Conservation (phyloP, 2,888 invertebrate genomes). For the Xanthorhoe designata region DNA sequence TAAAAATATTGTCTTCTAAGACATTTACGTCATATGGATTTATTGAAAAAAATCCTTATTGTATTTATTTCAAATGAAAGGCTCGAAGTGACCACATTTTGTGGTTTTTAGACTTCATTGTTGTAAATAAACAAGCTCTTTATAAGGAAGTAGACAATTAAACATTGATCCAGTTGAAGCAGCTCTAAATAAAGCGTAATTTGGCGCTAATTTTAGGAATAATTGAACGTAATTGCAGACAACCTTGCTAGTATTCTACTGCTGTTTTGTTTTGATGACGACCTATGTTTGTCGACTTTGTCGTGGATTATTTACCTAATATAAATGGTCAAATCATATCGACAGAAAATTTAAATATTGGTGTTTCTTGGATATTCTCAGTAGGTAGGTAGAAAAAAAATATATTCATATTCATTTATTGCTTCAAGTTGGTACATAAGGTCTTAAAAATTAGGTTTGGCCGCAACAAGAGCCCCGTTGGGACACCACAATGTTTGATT, state of each 20-base stretch:
- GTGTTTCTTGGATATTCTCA: too few relatives aligned
- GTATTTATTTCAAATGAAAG: neutral
- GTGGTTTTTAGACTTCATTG: conserved; percentile 10
- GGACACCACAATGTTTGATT: too few relatives aligned
- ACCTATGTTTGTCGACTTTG: conserved; percentile 23
- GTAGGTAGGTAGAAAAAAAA: too few relatives aligned
- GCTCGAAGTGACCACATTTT: neutral
- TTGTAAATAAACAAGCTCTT: conserved; percentile 24
- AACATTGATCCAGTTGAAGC: conserved; percentile 47
- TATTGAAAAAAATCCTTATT: neutral
- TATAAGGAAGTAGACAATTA: conserved; percentile 52
- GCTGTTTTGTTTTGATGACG: conserved; percentile 32
- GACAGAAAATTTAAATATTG: too few relatives aligned
- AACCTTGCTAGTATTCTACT: conserved; percentile 48
- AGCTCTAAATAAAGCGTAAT: conserved; percentile 39
- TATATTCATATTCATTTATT: too few relatives aligned
- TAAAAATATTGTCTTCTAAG: too few relatives aligned
- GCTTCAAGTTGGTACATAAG: too few relatives aligned
- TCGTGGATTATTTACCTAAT: conserved; percentile 22
- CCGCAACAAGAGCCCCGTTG: too few relatives aligned
- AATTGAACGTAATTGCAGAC: conserved; percentile 57
- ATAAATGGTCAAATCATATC: neutral
- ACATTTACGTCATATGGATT: neutral
- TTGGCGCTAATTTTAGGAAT: conserved; percentile 47
- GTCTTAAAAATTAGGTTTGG: too few relatives aligned